Base-by-base conservation (phyloP, 2,113 vertebrate species). In the Nannobrachium achirus region DNA sequence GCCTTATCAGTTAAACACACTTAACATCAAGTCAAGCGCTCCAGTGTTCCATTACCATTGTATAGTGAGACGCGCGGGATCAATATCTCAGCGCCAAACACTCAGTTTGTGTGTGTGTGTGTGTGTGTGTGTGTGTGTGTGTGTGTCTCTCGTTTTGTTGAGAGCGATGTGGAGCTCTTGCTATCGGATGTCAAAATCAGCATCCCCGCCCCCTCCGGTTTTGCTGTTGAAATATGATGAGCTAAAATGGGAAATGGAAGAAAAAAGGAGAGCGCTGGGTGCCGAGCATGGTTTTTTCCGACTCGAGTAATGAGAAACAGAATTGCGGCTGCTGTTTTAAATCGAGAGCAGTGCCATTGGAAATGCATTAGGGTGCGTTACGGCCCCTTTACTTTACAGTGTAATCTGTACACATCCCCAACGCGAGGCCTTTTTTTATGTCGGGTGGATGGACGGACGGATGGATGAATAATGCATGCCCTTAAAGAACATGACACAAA, bases 131-230 rank as follows among this genome's bases (percentile, higher is more conserved):
- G 25, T 25, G 25, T 25, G 25, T 25, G 25, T 2, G 2, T 2
- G 25, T 25, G 25, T n/a, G n/a, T n/a, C n/a, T n/a, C n/a, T n/a
- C n/a, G n/a, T n/a, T n/a, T n/a, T n/a, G 25, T 25, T 2, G 25
- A 2, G 83, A 89, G 84, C 78, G 71, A 90, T 86, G 86, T 25
- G 76, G 25, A 62, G 73, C 78, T 83, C 78, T n/a, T 65, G 69
- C 63, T 82, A 79, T 90, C 84, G 73, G 79, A 83, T 80, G 77
- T 83, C 84, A 73, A 85, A 90, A 67, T 80, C 84, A 49, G 80
- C 77, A 68, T 72, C 62, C 69, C 75, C 71, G 52, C 63, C 85
- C 8, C 82, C 68, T 79, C 71, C 11, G 50, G 56, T 84, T 25
- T 4, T 66, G 67, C 72, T 74, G 72, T 57, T 87, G 80, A 88